Evolutionary conservation across 2,113 vertebrate species (phyloP), one percentile per base, ranked within the genome.

Genomic region (Protomyctophum bolini): DNA sequence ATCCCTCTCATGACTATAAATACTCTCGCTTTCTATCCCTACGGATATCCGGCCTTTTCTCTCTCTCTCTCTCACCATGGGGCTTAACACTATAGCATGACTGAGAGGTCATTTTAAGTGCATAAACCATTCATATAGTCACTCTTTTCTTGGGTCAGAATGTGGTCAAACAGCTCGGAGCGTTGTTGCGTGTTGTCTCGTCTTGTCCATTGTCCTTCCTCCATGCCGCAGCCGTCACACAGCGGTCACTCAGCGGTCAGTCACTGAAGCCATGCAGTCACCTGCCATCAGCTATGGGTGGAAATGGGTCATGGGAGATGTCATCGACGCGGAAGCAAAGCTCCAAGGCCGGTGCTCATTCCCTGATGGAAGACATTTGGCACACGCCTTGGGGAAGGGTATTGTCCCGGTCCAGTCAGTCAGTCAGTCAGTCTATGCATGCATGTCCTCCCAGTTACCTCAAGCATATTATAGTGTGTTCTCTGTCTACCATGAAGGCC

Each of bases 251-350:
- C 66, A 8, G 73, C 56, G 61, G 75, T 65, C 33, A 73, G 61
- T 21, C 21, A 2, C 21, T 21, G 21, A 21, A 21, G 21, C 21
- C 21, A n/a, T n/a, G n/a, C n/a, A 21, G 21, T 72, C 86, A 77
- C 77, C 78, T 64, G 55, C 70, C 72, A 70, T 72, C 79, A 72
- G 75, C 54, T 63, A 68, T 81, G 73, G 21, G 83, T 77, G 75
- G 76, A 87, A 86, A 85, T 80, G 73, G 89, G 86, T 89, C 90
- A 88, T 75, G 81, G 66, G 81, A 84, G 70, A 88, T 76, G 84
- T 73, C 58, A 80, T 41, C 3, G 33, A 80, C 78, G 69, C 15
- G 10, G n/a, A 21, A 70, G 76, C 79, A 63, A 6, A 72, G 67
- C 70, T 83, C 45, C 41, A 51, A 75, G 73, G 70, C 49, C 21